Percentiles rank a stretch among this genome's conserved stretches.
Conservation (phyloP, 2,888 invertebrate species). For the Cheiracanthium punctorium region DNA sequence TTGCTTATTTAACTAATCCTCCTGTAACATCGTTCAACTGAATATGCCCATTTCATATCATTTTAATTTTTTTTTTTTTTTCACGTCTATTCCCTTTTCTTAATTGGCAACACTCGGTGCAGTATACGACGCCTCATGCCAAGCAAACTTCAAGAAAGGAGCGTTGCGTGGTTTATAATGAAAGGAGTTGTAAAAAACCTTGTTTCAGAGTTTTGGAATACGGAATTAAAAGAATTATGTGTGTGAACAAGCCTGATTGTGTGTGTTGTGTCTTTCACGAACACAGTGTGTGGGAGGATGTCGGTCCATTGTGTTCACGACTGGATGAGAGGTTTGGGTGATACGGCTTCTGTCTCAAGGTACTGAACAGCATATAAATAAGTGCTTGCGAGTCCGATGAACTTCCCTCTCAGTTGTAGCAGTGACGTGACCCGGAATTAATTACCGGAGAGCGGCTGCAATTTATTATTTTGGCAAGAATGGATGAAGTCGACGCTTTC, state of each 20-base stretch:
- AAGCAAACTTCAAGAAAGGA: not conserved
- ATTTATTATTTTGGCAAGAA: too few relatives aligned
- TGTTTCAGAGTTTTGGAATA: too few relatives aligned
- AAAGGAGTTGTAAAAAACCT: conserved; percentile 11
- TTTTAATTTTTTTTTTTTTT: not conserved
- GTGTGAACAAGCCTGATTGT: too few relatives aligned
- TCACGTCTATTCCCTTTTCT: not conserved
- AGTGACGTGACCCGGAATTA: not conserved
- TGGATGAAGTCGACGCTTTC: too few relatives aligned
- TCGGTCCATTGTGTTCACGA: not conserved
- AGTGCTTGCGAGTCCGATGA: not conserved
- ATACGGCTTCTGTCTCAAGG: too few relatives aligned
- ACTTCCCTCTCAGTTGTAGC: not conserved
- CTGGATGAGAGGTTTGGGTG: not conserved
- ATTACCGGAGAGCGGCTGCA: not conserved
- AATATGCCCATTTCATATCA: too few relatives aligned
- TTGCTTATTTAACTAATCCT: too few relatives aligned
- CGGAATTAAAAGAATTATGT: too few relatives aligned
- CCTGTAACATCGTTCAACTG: too few relatives aligned
- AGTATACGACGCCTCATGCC: not conserved
- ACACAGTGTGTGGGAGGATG: not conserved
- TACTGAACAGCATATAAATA: too few relatives aligned
- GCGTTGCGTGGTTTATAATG: not conserved
- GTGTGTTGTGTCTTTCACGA: too few relatives aligned
- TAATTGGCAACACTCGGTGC: not conserved